Evolutionary conservation across 1,140 invertebrate genomes (phyloP).

Genomic region (Zaprionus ghesquierei): DNA sequence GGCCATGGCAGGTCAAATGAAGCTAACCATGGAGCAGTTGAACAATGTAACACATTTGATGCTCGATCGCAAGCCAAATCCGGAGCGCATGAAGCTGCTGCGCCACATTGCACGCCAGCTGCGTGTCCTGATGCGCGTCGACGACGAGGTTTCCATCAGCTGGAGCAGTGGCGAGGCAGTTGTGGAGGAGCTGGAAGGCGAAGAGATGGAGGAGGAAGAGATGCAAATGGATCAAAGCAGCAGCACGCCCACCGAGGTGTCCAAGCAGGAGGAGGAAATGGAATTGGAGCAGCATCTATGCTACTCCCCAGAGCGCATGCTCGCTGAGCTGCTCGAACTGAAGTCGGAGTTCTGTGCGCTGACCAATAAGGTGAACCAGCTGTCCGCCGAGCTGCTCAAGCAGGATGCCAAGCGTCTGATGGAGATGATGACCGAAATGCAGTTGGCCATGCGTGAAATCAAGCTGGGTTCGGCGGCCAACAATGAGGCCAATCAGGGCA

Average conservation of each 20-base stretch:
- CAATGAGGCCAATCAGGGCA: slow-evolving; percentile 21
- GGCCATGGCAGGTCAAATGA: slow-evolving; percentile 51
- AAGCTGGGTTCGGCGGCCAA: slow-evolving; percentile 25
- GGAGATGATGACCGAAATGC: slow-evolving; percentile 55
- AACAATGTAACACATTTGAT: slow-evolving; percentile 64
- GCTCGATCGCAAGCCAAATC: slow-evolving; percentile 58
- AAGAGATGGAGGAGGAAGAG: slow-evolving; percentile 33
- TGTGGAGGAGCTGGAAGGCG: slow-evolving; percentile 24
- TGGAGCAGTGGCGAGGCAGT: slow-evolving; percentile 45
- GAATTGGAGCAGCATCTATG: slow-evolving; percentile 60
- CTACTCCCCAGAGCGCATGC: slow-evolving; percentile 62
- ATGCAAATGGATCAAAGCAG: neutral
- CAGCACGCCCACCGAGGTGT: slow-evolving; percentile 19
- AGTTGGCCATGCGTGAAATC: slow-evolving; percentile 47
- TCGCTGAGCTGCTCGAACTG: slow-evolving; percentile 61
- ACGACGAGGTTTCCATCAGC: slow-evolving; percentile 49
- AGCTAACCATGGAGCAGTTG: slow-evolving; percentile 67
- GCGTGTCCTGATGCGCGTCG: slow-evolving; percentile 41
- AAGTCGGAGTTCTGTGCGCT: slow-evolving; percentile 66
- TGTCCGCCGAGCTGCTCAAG: slow-evolving; percentile 50
- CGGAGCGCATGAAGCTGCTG: slow-evolving; percentile 42
- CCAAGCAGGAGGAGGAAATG: slow-evolving; percentile 51
- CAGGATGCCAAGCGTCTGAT: slow-evolving; percentile 59
- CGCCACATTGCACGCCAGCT: slow-evolving; percentile 51
- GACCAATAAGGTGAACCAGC: slow-evolving; percentile 69